Conservation (phyloP, 2,113 vertebrate genomes). For the Struthio camelus region DNA sequence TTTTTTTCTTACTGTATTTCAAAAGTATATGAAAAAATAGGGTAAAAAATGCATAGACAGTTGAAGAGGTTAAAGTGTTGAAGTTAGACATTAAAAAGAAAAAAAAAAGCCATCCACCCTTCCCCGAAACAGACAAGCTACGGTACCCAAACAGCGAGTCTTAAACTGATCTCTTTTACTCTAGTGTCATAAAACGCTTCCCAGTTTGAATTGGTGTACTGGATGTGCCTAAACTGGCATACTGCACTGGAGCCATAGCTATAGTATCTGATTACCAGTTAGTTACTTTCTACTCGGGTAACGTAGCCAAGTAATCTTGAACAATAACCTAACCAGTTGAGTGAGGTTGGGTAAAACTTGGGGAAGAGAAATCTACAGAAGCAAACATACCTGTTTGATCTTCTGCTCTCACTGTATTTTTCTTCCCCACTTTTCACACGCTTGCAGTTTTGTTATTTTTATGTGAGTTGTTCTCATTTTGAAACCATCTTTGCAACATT, state of each 20-base stretch:
- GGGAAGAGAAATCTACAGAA: neutral
- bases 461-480: neutral
- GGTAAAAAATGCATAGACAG: neutral
- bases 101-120: neutral
- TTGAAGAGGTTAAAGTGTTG: neutral
- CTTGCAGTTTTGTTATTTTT: neutral
- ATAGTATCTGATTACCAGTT: neutral
- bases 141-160: neutral
- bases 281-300: neutral
- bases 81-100: neutral
- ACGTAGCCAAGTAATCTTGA: neutral
- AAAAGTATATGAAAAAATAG: neutral
- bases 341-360: neutral
- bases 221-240: neutral
- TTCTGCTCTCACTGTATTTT: neutral
- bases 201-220: neutral
- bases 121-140: neutral
- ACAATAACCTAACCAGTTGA: neutral
- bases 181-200: neutral
- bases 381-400: neutral
- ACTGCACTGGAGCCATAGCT: neutral
- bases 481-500: neutral
- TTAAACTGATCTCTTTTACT: neutral
- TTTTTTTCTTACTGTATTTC: neutral
- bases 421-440: neutral